Evolutionary conservation across 1,140 invertebrate genomes (phyloP).

Genomic region (Rhopalosiphum padi): DNA sequence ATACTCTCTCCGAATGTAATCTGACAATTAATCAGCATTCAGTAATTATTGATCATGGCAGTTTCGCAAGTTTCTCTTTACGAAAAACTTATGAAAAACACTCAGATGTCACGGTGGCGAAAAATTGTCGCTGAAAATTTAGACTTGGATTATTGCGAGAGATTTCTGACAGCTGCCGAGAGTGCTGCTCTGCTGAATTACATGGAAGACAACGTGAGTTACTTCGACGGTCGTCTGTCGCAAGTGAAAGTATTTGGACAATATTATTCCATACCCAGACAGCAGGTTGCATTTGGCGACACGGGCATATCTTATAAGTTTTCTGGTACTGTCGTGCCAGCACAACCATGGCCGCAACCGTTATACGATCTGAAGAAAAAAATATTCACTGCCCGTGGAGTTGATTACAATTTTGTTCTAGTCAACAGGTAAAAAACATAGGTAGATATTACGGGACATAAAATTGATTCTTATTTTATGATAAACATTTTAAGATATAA

Average conservation of each 20-base stretch:
- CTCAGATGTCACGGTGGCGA: conserved; percentile 62
- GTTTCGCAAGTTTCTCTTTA: neutral
- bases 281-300: conserved; percentile 74
- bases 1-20: neutral
- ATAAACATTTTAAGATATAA: conserved; percentile 68
- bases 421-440: conserved; percentile 72
- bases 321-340: conserved; percentile 71
- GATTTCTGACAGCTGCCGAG: conserved; percentile 64
- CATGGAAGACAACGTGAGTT: conserved; percentile 68
- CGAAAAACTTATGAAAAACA: conserved; percentile 23
- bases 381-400: conserved; percentile 66
- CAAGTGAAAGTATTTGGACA: conserved; percentile 74
- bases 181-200: conserved; percentile 65
- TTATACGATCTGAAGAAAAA: conserved; percentile 67
- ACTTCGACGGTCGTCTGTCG: conserved; percentile 69
- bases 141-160: conserved; percentile 67
- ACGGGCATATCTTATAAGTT: conserved; percentile 71
- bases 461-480: neutral
- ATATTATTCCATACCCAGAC: conserved; percentile 72
- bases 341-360: conserved; percentile 70
- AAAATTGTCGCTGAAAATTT: conserved; percentile 66
- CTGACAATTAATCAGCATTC: neutral
- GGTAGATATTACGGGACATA: neutral
- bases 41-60: neutral
- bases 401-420: conserved; percentile 75